Evolutionary conservation across 1,140 invertebrate species (phyloP).

Genomic region (Danaus plexippus): DNA sequence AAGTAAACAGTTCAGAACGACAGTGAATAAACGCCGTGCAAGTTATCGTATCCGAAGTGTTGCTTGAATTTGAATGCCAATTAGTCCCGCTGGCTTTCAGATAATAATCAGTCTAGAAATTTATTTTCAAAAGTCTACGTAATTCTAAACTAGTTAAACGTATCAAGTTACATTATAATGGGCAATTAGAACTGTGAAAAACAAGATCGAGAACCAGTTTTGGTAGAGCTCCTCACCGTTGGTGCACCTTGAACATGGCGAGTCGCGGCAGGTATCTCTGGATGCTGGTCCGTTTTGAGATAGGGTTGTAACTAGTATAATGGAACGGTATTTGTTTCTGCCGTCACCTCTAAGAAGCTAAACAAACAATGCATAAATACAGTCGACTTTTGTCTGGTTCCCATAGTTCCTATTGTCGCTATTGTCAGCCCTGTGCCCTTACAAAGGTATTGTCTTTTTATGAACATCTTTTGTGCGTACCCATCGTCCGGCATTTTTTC

Average conservation of each 20-base stretch:
- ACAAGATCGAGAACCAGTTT: conserved; percentile 26
- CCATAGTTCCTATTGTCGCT: conserved; percentile 54
- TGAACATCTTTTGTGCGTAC: conserved; percentile 24
- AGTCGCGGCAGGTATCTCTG: conserved; percentile 13
- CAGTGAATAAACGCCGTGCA: too few relatives aligned
- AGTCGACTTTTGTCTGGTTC: conserved; percentile 56
- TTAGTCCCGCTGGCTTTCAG: too few relatives aligned
- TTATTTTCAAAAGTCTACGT: conserved; percentile 7
- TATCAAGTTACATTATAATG: conserved; percentile 68
- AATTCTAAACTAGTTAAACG: conserved; percentile 19
- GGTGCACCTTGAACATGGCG: conserved; percentile 6
- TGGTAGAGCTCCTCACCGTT: conserved; percentile 22
- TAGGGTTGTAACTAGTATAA: conserved; percentile 42
- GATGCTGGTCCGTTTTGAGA: conserved; percentile 31
- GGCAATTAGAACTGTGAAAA: conserved; percentile 62
- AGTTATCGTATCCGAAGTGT: too few relatives aligned
- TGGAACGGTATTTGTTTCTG: conserved; percentile 59
- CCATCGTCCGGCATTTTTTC: conserved; percentile 22
- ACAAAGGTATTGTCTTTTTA: conserved; percentile 46
- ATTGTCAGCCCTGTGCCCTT: conserved; percentile 62
- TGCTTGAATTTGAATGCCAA: too few relatives aligned
- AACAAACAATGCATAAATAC: conserved; percentile 67
- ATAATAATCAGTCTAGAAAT: background rate
- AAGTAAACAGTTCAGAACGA: too few relatives aligned
- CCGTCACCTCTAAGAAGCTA: conserved; percentile 58